Conservation (phyloP, 2,113 vertebrate species). For the Numenius arquata region DNA sequence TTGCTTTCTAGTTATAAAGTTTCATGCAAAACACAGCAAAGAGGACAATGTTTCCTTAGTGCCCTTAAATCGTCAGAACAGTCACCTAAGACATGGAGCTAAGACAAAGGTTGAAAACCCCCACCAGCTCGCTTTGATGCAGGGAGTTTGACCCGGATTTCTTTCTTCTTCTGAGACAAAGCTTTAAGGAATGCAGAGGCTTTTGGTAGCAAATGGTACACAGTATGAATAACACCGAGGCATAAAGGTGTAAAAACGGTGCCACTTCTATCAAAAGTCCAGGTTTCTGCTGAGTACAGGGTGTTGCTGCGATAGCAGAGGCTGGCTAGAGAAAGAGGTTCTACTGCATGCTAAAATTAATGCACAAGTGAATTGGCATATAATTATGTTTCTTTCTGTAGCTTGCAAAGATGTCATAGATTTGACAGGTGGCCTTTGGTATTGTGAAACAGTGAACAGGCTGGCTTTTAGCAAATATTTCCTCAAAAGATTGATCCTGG, state of each 20-base stretch:
- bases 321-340: not conserved
- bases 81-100: not conserved
- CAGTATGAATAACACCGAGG: not conserved
- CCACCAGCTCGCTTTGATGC: slow-evolving; percentile 36
- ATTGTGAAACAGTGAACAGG: not conserved
- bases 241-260: slow-evolving; percentile 4
- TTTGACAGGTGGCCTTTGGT: not conserved
- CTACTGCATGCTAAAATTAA: not conserved
- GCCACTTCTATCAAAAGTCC: not conserved
- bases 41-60: not conserved
- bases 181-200: slow-evolving; percentile 19
- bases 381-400: not conserved
- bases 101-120: slow-evolving; percentile 56
- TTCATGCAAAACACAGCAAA: slow-evolving; percentile 24
- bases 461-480: not conserved
- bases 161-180: slow-evolving; percentile 53
- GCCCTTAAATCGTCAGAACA: slow-evolving; percentile 32
- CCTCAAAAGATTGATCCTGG: not conserved
- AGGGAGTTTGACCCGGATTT: slow-evolving; percentile 26
- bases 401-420: not conserved
- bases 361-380: not conserved
- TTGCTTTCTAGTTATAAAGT: not conserved
- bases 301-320: not conserved
- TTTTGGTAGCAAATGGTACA: slow-evolving; percentile 27
- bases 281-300: not conserved